Percentiles rank a stretch among this genome's conserved stretches.
These are phyloP conservation scores for Meloe dianella DNA, from an alignment of 2,888 invertebrate genomes.

Conservation along the genomic window DNA sequence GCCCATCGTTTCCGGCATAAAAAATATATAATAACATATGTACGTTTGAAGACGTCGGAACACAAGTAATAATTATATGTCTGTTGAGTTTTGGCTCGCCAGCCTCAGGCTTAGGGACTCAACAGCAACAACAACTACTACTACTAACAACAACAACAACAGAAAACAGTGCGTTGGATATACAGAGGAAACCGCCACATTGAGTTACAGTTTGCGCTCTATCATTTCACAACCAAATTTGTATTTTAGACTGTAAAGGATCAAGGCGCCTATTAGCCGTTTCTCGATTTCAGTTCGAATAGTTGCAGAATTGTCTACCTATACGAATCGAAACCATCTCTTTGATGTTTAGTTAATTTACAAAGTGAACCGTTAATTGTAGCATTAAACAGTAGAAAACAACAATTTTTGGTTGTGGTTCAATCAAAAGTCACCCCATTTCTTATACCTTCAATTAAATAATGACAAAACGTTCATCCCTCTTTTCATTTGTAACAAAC, in stretches of 20 bases:
- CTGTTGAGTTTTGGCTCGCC: constrained; percentile 50
- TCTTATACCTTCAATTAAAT: background rate
- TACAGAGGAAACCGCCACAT: constrained; percentile 15
- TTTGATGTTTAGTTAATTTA: background rate
- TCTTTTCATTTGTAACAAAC: background rate
- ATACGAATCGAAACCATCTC: background rate
- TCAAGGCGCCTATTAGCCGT: constrained; percentile 20
- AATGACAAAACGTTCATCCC: background rate
- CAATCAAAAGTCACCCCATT: constrained; percentile 17
- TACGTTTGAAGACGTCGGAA: constrained; percentile 51
- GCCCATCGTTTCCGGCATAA: constrained; percentile 59
- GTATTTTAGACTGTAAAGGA: constrained; percentile 40
- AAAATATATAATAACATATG: constrained; percentile 60
- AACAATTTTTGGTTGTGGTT: constrained; percentile 22
- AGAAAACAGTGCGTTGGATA: background rate
- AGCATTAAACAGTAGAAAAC: constrained; percentile 13
- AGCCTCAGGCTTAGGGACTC: constrained; percentile 44
- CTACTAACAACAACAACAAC: constrained; percentile 13
- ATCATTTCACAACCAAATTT: constrained; percentile 56
- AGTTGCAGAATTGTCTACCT: background rate
- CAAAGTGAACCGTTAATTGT: background rate
- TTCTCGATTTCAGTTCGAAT: constrained; percentile 18
- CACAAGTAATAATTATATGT: constrained; percentile 56
- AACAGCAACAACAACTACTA: constrained; percentile 9
- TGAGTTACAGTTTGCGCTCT: constrained; percentile 48